phyloP scores from a whole-genome alignment of 2,888 invertebrate genomes.

The Sarcophaga subvicina region DNA sequence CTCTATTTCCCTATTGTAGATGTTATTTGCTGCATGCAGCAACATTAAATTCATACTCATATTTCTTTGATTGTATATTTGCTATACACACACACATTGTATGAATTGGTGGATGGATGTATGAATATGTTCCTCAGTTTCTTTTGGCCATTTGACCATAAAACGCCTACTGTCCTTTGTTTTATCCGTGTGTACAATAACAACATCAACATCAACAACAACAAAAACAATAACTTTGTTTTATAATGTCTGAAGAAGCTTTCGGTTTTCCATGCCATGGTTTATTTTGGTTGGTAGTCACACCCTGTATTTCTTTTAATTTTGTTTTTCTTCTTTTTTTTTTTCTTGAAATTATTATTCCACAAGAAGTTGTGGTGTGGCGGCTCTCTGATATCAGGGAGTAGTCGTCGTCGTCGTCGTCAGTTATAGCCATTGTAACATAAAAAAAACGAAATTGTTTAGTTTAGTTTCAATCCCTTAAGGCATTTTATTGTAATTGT shows the following conservation, averaged over 20 bases:
- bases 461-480: slow-evolving; percentile 24
- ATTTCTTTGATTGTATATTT: slow-evolving; percentile 24
- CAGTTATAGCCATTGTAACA: slow-evolving; percentile 23
- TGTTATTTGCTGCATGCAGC: slow-evolving; percentile 45
- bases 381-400: slow-evolving; percentile 60
- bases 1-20: not conserved
- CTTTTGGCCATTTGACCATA: slow-evolving; percentile 61
- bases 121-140: not conserved
- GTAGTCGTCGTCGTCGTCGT: slow-evolving; percentile 47
- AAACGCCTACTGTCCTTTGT: slow-evolving; percentile 70
- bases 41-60: slow-evolving; percentile 44
- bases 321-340: too few relatives aligned
- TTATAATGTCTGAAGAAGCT: slow-evolving; percentile 36
- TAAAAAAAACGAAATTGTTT: not conserved
- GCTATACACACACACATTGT: not conserved
- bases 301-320: slow-evolving; percentile 62
- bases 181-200: slow-evolving; percentile 20
- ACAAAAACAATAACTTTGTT: too few relatives aligned
- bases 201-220: not conserved
- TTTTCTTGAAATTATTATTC: slow-evolving; percentile 28
- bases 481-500: slow-evolving; percentile 59
- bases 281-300: slow-evolving; percentile 43
- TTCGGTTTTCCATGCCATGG: not conserved
- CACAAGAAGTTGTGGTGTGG: slow-evolving; percentile 57
- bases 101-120: not conserved